Percentiles rank a stretch among this genome's conserved stretches.
These are phyloP conservation scores for Amphipoea lucens DNA, from an alignment of 2,888 invertebrate genomes.

Conservation along the genomic window DNA sequence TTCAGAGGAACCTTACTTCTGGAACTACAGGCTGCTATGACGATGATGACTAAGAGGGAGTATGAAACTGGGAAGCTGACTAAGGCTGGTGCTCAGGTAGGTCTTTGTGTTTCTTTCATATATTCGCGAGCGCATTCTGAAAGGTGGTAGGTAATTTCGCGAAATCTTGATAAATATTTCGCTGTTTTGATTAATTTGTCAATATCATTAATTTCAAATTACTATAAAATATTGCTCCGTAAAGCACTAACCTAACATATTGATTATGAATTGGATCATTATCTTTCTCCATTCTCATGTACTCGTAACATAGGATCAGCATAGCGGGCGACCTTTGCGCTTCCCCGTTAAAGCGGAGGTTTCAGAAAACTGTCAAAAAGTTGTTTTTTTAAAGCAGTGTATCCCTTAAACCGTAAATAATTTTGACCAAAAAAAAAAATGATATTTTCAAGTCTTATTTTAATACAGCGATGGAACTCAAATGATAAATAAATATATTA, in stretches of 20 bases:
- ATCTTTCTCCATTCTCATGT: too few species aligned
- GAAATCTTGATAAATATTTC: not conserved
- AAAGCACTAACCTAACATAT: not conserved
- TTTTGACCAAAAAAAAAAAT: too few species aligned
- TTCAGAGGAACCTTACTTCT: constrained; percentile 92
- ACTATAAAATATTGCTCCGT: not conserved
- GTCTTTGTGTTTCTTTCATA: not conserved
- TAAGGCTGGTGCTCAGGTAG: constrained; percentile 89
- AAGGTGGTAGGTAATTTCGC: not conserved
- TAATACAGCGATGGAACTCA: too few species aligned
- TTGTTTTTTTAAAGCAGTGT: too few species aligned
- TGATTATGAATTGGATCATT: not conserved
- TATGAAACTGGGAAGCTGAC: constrained; percentile 88
- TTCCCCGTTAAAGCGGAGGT: too few species aligned
- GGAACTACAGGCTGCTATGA: constrained; percentile 92
- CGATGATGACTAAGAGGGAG: constrained; percentile 90
- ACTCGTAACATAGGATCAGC: too few species aligned
- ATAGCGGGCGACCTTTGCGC: too few species aligned
- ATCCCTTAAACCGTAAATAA: too few species aligned
- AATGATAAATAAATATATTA: too few species aligned
- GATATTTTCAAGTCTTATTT: too few species aligned
- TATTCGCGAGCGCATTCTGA: not conserved
- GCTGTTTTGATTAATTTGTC: not conserved
- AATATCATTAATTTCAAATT: not conserved
- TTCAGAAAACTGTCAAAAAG: too few species aligned